phyloP scores from a whole-genome alignment of 1,140 invertebrate species.

The Sarcophaga bullata region DNA sequence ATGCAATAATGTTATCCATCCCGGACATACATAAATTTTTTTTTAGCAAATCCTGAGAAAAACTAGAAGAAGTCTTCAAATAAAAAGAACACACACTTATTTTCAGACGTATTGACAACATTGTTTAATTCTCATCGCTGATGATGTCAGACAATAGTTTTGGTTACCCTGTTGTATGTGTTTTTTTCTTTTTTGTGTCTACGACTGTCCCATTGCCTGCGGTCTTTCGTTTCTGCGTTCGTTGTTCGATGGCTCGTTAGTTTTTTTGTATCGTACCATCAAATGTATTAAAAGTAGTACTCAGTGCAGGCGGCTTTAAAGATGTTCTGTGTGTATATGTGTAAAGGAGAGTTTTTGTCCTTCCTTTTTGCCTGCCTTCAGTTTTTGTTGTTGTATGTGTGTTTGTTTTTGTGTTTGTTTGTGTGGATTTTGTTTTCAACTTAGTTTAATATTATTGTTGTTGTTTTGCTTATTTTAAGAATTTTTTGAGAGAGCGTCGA shows the following conservation, averaged over 20 bases:
- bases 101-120: no score
- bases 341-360: conserved; percentile 21
- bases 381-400: not conserved
- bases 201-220: conserved; percentile 35
- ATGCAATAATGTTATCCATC: no score
- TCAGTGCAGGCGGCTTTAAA: conserved; percentile 28
- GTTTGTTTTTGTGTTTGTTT: not conserved
- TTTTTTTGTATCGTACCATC: not conserved
- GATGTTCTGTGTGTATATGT: conserved; percentile 2
- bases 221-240: conserved; percentile 22
- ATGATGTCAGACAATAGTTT: not conserved
- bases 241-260: not conserved
- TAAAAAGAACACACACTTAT: no score
- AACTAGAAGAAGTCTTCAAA: no score
- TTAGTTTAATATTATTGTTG: not conserved
- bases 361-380: conserved; percentile 18
- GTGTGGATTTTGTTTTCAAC: not conserved
- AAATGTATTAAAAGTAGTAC: conserved; percentile 14
- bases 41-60: no score
- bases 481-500: no score
- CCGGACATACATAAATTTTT: no score
- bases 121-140: no score
- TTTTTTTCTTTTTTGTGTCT: not conserved
- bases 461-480: not conserved
- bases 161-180: not conserved